Evolutionary conservation across 37 sponge, comb jelly and placozoan species (phyloP).

Genomic region (Eunapius fragilis): DNA sequence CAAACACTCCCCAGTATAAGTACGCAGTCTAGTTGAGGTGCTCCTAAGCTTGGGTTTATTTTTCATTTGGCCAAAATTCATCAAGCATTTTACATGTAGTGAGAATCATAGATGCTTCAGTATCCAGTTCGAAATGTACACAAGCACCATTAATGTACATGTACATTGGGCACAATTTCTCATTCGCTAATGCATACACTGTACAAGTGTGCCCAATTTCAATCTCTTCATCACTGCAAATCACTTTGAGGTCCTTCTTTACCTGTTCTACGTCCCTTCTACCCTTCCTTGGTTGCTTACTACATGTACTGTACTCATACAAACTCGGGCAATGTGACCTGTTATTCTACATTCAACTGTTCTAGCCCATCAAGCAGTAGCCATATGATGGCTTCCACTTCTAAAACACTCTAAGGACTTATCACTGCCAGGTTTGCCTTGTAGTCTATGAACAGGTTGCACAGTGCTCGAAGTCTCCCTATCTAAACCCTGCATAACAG

Average conservation of each 20-base stretch:
- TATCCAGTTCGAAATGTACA: constrained; percentile 42
- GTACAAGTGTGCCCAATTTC: neutral
- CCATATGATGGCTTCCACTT: constrained; percentile 22
- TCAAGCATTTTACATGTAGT: neutral
- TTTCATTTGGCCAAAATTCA: neutral
- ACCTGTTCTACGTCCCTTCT: neutral
- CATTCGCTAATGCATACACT: neutral
- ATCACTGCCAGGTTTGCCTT: neutral
- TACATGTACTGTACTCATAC: too few relatives aligned
- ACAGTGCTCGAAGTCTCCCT: neutral
- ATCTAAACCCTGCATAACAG: neutral
- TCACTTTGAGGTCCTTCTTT: neutral
- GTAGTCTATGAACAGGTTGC: neutral
- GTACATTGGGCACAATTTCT: too few relatives aligned
- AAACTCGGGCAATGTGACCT: constrained; percentile 31
- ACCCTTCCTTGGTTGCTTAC: neutral
- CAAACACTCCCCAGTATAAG: constrained; percentile 45
- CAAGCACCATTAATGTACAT: constrained; percentile 11
- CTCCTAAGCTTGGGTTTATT: neutral
- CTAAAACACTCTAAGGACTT: neutral
- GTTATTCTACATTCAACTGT: constrained; percentile 6
- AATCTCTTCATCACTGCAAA: neutral
- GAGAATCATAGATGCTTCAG: constrained; percentile 27
- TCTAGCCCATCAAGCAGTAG: constrained; percentile 7
- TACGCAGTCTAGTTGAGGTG: constrained; percentile 1